Conservation (phyloP, 1,140 invertebrate genomes). For the Maconellicoccus hirsutus region DNA sequence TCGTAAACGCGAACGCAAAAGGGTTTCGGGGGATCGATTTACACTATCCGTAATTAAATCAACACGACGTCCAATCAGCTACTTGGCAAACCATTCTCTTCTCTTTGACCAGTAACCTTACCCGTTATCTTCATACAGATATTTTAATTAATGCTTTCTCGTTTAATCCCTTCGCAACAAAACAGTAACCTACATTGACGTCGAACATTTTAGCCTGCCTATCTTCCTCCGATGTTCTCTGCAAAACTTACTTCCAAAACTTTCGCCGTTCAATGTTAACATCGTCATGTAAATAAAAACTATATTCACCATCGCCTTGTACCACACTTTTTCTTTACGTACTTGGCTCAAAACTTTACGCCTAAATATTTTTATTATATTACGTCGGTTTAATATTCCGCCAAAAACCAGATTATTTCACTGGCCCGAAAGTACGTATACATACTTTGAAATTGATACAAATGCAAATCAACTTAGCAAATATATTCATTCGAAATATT, state of each 20-base stretch:
- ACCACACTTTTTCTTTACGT: background rate
- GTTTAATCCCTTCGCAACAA: conserved; percentile 17
- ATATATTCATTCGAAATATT: too few relatives aligned
- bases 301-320: background rate
- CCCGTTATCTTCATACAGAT: conserved; percentile 15
- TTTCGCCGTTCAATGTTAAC: background rate
- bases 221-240: background rate
- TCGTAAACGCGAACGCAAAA: conserved; percentile 1
- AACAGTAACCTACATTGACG: conserved; percentile 18
- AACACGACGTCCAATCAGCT: conserved; percentile 21
- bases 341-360: background rate
- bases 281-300: background rate
- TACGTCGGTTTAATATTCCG: too few relatives aligned
- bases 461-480: too few relatives aligned
- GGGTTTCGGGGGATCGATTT: conserved; percentile 3
- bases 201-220: conserved; percentile 4
- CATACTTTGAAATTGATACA: too few relatives aligned
- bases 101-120: conserved; percentile 16
- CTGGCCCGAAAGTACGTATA: too few relatives aligned
- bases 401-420: too few relatives aligned
- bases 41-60: conserved; percentile 21
- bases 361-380: background rate
- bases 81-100: conserved; percentile 18
- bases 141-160: conserved; percentile 21
- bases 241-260: too few relatives aligned